Evolutionary conservation across 2,797 vertebrate genomes (phyloP).

Genomic region (Acomys russatus): DNA sequence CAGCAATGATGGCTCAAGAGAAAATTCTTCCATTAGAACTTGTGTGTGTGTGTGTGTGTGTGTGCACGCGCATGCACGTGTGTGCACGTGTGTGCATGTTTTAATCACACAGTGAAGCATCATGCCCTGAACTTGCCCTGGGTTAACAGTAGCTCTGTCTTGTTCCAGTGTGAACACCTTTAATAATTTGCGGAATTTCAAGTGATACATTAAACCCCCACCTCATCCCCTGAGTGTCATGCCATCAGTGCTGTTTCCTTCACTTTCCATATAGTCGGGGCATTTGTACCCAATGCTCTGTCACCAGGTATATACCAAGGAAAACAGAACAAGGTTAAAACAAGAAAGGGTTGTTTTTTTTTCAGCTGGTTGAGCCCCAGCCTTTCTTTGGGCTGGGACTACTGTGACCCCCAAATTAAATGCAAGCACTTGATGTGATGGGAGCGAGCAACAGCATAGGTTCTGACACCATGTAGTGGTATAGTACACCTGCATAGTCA

Average conservation of each 20-base stretch:
- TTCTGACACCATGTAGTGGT: neutral
- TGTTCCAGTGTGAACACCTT: conserved; percentile 61
- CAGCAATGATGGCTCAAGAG: conserved; percentile 62
- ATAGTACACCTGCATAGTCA: neutral
- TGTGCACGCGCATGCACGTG: no score
- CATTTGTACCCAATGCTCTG: neutral
- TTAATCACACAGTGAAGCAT: conserved; percentile 34
- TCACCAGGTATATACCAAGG: neutral
- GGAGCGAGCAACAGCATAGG: neutral
- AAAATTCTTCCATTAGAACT: conserved; percentile 73
- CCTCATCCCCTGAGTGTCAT: neutral
- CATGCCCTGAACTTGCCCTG: neutral
- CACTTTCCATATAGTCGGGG: neutral
- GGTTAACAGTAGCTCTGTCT: conserved; percentile 48
- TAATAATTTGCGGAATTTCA: neutral
- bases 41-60: neutral
- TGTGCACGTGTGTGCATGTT: no score
- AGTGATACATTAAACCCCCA: neutral
- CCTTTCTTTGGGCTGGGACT: neutral
- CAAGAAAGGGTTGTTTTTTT: neutral
- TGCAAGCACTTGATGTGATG: neutral
- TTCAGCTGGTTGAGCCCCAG: neutral
- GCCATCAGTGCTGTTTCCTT: neutral
- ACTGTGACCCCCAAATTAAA: neutral
- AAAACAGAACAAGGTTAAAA: neutral